These are phyloP conservation scores for Sciurus carolinensis DNA, from an alignment of 2,797 vertebrate species.

Conservation along the genomic window DNA sequence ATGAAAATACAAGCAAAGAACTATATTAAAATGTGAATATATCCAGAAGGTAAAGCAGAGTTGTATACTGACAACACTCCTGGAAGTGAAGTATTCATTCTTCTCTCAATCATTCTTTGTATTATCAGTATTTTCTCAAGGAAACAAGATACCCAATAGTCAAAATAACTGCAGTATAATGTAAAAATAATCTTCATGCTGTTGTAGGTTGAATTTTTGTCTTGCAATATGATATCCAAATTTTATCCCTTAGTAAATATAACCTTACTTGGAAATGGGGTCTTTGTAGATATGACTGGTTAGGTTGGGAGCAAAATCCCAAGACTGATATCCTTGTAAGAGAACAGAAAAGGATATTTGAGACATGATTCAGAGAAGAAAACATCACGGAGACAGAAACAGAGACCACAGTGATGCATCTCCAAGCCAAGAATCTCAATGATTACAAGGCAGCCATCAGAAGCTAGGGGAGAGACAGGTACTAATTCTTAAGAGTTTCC, in stretches of 20 bases:
- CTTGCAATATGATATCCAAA: neutral
- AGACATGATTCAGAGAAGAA: neutral
- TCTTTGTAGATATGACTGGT: neutral
- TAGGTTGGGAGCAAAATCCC: neutral
- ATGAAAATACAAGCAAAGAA: neutral
- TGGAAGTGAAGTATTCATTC: neutral
- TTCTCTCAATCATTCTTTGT: neutral
- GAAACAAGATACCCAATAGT: neutral
- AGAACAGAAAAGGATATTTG: neutral
- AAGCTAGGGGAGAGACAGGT: neutral
- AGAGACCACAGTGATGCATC: neutral
- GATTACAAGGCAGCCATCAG: neutral
- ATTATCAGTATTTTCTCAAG: neutral
- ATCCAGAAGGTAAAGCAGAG: neutral
- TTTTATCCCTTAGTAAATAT: neutral
- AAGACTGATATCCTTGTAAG: neutral
- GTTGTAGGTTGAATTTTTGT: neutral
- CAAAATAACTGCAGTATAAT: neutral
- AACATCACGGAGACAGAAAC: neutral
- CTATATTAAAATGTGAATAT: neutral
- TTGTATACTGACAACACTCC: neutral
- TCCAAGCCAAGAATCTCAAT: neutral
- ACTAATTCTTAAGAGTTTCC: neutral
- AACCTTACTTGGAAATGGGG: neutral
- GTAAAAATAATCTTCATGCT: neutral